Evolutionary conservation across 1,140 invertebrate genomes (phyloP).

Genomic region (Proctacanthus coquilletti): DNA sequence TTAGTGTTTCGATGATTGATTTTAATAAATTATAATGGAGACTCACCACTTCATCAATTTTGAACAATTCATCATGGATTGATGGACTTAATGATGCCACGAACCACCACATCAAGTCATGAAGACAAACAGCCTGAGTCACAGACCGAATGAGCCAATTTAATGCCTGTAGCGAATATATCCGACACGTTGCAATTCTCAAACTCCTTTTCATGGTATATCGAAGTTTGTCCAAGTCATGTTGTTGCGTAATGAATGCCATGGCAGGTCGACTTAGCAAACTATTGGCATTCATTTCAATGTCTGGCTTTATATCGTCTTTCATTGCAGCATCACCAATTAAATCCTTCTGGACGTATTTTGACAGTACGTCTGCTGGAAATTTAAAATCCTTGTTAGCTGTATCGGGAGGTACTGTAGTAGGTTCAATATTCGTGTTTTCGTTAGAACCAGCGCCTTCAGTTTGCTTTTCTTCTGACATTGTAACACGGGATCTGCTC

Average conservation of each 20-base stretch:
- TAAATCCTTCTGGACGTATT: no score
- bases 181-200: conserved; percentile 66
- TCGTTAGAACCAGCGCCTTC: no score
- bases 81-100: conserved; percentile 51
- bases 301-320: background rate
- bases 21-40: background rate
- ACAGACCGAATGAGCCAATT: conserved; percentile 90
- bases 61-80: conserved; percentile 17
- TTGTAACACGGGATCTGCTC: conserved; percentile 14
- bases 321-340: no score
- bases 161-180: conserved; percentile 70
- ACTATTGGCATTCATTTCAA: conserved; percentile 8
- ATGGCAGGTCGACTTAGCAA: conserved; percentile 55
- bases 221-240: conserved; percentile 65
- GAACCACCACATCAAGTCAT: conserved; percentile 94
- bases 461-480: no score
- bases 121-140: conserved; percentile 75
- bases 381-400: no score
- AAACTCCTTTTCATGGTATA: conserved; percentile 71
- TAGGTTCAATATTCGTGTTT: no score
- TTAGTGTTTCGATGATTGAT: no score
- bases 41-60: conserved; percentile 20
- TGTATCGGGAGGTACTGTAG: no score
- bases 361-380: no score
- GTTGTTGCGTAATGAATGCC: conserved; percentile 69